phyloP scores from a whole-genome alignment of 2,797 vertebrate genomes.

The Glyptemys insculpta region DNA sequence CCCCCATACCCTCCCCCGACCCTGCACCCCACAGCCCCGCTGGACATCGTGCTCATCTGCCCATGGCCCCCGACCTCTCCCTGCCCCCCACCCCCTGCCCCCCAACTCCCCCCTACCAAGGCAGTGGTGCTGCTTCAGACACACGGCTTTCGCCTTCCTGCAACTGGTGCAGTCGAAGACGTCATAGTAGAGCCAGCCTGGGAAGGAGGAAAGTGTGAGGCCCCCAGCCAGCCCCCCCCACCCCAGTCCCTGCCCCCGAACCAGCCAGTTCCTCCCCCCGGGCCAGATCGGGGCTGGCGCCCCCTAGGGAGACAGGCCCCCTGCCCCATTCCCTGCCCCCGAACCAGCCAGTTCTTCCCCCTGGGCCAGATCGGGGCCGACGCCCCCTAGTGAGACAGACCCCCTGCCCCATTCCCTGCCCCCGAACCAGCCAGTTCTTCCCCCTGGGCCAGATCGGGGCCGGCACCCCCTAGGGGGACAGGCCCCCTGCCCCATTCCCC shows the following conservation, averaged over 20 bases:
- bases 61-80: not conserved
- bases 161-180: not conserved
- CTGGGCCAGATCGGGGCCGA: no score
- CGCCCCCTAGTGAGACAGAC: no score
- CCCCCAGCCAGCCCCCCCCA: not conserved
- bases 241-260: not conserved
- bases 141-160: constrained; percentile 47
- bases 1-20: not conserved
- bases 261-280: not conserved
- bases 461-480: not conserved
- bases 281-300: not conserved
- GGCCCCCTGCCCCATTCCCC: not conserved
- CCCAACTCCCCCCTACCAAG: not conserved
- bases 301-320: not conserved
- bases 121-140: not conserved
- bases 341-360: not conserved
- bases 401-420: no score
- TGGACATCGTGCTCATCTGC: not conserved
- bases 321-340: no score
- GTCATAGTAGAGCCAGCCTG: not conserved
- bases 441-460: not conserved
- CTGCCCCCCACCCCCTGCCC: not conserved
- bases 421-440: no score
- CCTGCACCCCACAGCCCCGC: not conserved
- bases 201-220: not conserved